Evolutionary conservation across 1,140 invertebrate species (phyloP).

Genomic region (Drosophila leontia): DNA sequence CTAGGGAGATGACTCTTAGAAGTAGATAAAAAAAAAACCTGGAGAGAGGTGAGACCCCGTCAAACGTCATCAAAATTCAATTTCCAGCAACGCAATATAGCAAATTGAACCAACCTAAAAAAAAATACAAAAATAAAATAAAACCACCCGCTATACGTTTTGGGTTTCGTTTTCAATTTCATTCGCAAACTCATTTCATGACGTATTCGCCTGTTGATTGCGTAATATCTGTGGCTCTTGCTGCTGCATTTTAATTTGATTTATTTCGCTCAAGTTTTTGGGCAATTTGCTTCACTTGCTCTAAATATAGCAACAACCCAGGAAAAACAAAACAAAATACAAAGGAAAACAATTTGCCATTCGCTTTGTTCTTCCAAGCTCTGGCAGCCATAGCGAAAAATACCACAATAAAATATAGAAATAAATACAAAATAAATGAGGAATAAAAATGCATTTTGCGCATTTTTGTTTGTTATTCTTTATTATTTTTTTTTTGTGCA

Average conservation of each 20-base stretch:
- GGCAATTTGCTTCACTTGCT: conserved; percentile 14
- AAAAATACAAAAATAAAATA: background rate
- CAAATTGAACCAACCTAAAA: conserved; percentile 11
- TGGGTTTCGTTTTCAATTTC: conserved; percentile 41
- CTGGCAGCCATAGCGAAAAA: background rate
- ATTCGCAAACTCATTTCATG: conserved; percentile 40
- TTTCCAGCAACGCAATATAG: conserved; percentile 22
- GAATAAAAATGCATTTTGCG: conserved; percentile 66
- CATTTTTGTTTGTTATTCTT: conserved; percentile 26
- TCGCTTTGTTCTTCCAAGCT: conserved; percentile 26
- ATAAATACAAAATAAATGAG: conserved; percentile 35
- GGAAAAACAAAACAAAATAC: conserved; percentile 4
- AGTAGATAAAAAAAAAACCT: conserved; percentile 3
- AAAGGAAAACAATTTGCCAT: conserved; percentile 33
- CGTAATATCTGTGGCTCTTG: conserved; percentile 55
- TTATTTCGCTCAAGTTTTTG: conserved; percentile 18
- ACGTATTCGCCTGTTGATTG: conserved; percentile 67
- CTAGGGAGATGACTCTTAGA: conserved; percentile 4
- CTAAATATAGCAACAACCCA: conserved; percentile 10
- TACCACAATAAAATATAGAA: conserved; percentile 12
- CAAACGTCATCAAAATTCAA: conserved; percentile 18
- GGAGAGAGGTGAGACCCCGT: background rate
- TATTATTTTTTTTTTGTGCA: conserved; percentile 41
- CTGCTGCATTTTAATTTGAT: conserved; percentile 40
- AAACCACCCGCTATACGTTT: conserved; percentile 15